A percentile compares a stretch with the other conserved stretches of the same genome.
phyloP scores from a whole-genome alignment of 2,113 vertebrate genomes.

The Hucho hucho region DNA sequence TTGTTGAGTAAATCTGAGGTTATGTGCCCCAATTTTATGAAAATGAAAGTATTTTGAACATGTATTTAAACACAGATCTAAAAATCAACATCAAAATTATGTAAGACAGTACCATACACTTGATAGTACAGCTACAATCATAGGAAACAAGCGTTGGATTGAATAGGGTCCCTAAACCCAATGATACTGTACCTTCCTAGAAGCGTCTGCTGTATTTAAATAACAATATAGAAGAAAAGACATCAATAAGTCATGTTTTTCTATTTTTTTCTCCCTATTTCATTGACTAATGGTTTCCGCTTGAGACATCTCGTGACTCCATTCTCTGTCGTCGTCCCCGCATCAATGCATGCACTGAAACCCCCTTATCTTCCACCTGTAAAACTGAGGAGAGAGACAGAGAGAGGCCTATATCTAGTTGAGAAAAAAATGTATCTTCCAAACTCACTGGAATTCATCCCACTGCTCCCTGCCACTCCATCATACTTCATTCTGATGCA shows the following conservation, averaged over 20 bases:
- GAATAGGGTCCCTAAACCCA: neutral
- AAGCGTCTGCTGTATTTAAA: neutral
- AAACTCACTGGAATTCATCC: conserved; percentile 7
- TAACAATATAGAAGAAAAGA: neutral
- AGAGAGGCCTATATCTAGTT: too few species aligned
- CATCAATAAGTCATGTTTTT: neutral
- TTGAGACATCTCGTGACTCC: too few species aligned
- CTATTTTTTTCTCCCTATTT: neutral
- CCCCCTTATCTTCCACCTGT: neutral
- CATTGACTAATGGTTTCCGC: neutral
- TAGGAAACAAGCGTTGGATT: neutral
- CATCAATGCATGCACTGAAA: neutral
- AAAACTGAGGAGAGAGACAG: too few species aligned
- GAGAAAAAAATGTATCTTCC: neutral
- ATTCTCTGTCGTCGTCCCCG: neutral
- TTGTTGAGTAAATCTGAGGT: too few species aligned
- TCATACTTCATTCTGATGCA: conserved; percentile 56
- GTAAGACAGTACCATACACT: too few species aligned
- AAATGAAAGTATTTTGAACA: too few species aligned
- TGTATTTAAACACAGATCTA: too few species aligned
- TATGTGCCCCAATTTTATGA: too few species aligned
- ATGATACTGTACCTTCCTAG: neutral
- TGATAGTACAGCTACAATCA: neutral
- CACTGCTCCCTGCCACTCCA: conserved; percentile 22
- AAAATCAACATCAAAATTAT: too few species aligned